phyloP scores from a whole-genome alignment of 1,140 invertebrate species.

The Luehdorfia chinensis region DNA sequence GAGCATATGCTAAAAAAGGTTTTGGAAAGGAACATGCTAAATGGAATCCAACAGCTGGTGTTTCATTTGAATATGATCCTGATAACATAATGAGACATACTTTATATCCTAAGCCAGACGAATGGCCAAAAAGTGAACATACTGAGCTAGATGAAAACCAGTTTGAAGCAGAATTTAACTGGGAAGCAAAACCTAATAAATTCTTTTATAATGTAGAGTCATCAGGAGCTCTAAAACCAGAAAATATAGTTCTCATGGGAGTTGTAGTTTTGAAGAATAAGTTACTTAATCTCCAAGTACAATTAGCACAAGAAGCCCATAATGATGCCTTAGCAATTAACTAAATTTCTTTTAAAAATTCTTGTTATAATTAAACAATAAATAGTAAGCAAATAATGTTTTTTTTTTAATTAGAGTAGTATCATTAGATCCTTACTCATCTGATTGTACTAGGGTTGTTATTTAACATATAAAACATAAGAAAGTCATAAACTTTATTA shows the following conservation, averaged over 20 bases:
- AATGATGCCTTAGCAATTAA: conserved; percentile 87
- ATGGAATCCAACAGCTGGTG: conserved; percentile 99
- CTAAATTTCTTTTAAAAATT: conserved; percentile 41
- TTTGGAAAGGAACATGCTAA: conserved; percentile 99
- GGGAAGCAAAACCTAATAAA: conserved; percentile 97
- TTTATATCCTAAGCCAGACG: conserved; percentile 97
- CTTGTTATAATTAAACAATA: conserved; percentile 10
- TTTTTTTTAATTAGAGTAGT: too few species aligned
- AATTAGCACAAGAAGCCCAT: conserved; percentile 92
- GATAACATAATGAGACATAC: conserved; percentile 99
- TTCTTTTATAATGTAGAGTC: conserved; percentile 99
- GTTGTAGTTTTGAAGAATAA: conserved; percentile 96
- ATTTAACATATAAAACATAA: too few species aligned
- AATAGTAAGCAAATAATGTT: too few species aligned
- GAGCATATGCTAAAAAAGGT: conserved; percentile 96
- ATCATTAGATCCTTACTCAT: too few species aligned
- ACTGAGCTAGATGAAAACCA: conserved; percentile 95
- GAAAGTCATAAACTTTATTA: too few species aligned
- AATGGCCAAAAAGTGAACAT: conserved; percentile 99
- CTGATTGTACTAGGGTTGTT: too few species aligned
- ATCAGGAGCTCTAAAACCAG: conserved; percentile 94
- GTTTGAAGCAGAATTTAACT: conserved; percentile 96
- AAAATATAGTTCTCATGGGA: conserved; percentile 98
- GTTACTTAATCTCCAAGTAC: conserved; percentile 95
- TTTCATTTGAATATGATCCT: conserved; percentile 99